phyloP scores from a whole-genome alignment of 2,113 vertebrate species.

The Saiga tatarica region DNA sequence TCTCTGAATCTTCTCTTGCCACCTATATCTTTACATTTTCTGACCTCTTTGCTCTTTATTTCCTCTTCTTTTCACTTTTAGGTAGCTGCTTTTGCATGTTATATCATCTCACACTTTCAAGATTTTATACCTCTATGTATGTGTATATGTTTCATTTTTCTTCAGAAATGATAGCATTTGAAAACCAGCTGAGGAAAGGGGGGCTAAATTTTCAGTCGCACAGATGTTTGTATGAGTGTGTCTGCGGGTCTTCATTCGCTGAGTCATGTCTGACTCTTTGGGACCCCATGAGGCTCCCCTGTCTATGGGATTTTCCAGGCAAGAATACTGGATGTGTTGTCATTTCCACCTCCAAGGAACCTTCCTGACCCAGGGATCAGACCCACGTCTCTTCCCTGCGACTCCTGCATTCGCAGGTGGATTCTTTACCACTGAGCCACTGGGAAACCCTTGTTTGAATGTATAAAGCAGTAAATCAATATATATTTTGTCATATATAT shows the following conservation, averaged over 20 bases:
- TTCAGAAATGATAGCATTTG: neutral
- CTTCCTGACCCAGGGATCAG: neutral
- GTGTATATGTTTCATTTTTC: neutral
- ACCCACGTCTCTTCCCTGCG: fast-evolving
- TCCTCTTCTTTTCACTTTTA: neutral
- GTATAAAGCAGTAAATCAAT: neutral
- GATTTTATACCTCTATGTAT: neutral
- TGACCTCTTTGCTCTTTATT: neutral
- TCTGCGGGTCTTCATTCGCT: neutral
- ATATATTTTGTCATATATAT: neutral
- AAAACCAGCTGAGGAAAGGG: neutral
- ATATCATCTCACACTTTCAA: neutral
- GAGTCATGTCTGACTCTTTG: neutral
- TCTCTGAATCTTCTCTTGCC: neutral
- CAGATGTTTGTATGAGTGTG: neutral
- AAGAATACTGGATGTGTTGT: neutral
- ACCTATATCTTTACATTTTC: neutral
- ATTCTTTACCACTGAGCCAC: neutral
- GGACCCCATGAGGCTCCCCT: neutral
- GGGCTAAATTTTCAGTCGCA: too few relatives aligned
- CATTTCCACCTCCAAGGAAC: neutral
- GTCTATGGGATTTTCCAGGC: neutral
- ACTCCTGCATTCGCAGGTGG: neutral
- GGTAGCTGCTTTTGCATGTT: neutral
- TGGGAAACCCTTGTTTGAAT: neutral